Evolutionary conservation across 2,113 vertebrate genomes (phyloP), one percentile per base, ranked within the genome.

Genomic region (Sapayoa aenigma): DNA sequence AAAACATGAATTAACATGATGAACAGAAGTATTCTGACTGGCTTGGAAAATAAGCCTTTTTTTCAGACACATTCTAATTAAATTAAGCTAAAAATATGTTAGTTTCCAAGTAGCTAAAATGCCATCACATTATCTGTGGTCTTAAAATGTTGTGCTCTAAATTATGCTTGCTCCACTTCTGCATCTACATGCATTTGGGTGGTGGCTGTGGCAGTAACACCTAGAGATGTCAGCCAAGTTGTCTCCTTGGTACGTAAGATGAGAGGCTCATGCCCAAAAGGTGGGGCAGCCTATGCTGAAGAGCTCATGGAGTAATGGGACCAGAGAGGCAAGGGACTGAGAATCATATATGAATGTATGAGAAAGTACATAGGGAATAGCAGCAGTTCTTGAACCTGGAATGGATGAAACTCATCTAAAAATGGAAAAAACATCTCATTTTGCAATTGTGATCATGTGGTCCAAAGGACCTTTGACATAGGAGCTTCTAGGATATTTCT

Each of bases 131-230:
- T 66, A 35, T 69, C 65, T 62, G n/a, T 50, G 41, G 17, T n/a
- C 35, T 69, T 90, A 56, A 46, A 7, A 90, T 71, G 24, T 22
- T 90, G 24, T 69, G 9, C 35, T 89, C 7, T 49, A 66, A 79
- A 65, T 55, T 15, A 66, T 12, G 5, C 25, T 47, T n/a, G 9
- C 37, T 69, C 56, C 13, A 20, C 12, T 68, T 82, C 58, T 46
- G 14, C 35, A n/a, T 44, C 31, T 1, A 1, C 0, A 0, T 1
- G 1, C 3, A 2, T 73, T 83, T 79, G 49, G 12, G 19, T 33
- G 35, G 4, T 21, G 42, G 14, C n/a, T 2, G 2, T 33, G 46
- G 28, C 46, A 66, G 41, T 31, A 37, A 18, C 27, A 24, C 20
- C 28, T 50, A 2, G 6, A 46, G 47, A 39, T 6, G 5, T 12